A percentile compares a stretch with the other conserved stretches of the same genome.
These are phyloP conservation scores for Paramormyrops hopkinsi DNA, from an alignment of 2,797 vertebrate genomes.

Conservation along the genomic window DNA sequence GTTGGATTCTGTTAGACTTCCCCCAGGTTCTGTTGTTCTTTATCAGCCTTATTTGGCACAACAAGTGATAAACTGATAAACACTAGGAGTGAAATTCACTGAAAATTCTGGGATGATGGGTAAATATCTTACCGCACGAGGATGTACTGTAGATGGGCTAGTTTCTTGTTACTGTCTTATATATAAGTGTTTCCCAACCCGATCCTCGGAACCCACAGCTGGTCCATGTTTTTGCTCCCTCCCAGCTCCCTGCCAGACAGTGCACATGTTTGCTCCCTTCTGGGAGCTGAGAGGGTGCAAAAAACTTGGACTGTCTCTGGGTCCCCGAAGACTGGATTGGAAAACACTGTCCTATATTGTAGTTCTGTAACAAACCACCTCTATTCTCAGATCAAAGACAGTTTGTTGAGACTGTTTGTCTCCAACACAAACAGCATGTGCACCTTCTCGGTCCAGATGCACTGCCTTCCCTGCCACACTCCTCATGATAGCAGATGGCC, in stretches of 20 bases:
- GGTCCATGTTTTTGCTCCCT: not conserved
- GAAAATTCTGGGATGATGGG: not conserved
- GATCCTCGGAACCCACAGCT: not conserved
- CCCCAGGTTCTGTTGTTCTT: not conserved
- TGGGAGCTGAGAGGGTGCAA: not conserved
- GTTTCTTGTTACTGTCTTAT: not conserved
- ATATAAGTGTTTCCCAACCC: not conserved
- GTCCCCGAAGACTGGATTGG: not conserved
- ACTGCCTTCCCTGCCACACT: not conserved
- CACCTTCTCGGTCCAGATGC: not conserved
- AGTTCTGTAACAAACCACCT: not conserved
- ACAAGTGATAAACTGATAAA: not conserved
- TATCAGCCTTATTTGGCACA: not conserved
- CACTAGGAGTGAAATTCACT: not conserved
- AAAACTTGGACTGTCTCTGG: not conserved
- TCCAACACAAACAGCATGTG: not conserved
- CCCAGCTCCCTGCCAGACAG: not conserved
- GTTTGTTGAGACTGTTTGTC: not conserved
- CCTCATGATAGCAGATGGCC: not conserved
- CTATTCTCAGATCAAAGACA: not conserved
- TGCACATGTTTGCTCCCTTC: not conserved
- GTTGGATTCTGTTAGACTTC: not conserved
- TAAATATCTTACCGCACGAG: not conserved
- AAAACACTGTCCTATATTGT: not conserved
- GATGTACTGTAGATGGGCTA: not conserved